These are phyloP conservation scores for Trichogramma pretiosum DNA, from an alignment of 1,140 invertebrate species.

Conservation along the genomic window DNA sequence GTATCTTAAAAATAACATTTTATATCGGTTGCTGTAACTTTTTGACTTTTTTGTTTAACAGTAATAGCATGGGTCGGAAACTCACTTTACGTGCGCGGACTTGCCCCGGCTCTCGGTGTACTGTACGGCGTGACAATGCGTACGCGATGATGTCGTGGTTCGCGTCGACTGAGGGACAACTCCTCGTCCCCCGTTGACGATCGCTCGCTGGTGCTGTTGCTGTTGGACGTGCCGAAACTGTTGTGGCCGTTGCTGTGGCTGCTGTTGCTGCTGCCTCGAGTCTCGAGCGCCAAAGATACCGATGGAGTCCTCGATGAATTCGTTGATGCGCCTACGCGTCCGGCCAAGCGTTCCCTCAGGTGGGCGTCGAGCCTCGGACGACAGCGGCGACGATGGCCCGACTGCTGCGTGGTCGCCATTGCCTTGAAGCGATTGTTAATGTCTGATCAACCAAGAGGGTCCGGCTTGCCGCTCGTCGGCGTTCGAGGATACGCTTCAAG, in stretches of 20 bases:
- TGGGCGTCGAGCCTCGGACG: conserved; percentile 28
- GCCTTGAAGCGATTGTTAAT: background rate
- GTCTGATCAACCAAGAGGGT: conserved; percentile 3
- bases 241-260: conserved; percentile 21
- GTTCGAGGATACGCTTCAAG: too few species aligned
- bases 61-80: too few species aligned
- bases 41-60: too few species aligned
- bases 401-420: conserved; percentile 14
- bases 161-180: too few species aligned
- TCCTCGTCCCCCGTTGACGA: background rate
- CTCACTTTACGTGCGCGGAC: conserved; percentile 45
- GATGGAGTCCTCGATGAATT: conserved; percentile 59
- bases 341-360: conserved; percentile 42
- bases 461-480: too few species aligned
- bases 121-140: background rate
- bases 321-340: conserved; percentile 55
- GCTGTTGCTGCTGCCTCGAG: conserved; percentile 29
- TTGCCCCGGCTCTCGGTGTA: conserved; percentile 33
- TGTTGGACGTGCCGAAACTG: conserved; percentile 24
- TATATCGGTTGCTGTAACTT: too few species aligned
- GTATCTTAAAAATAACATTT: too few species aligned
- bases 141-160: too few species aligned
- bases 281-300: conserved; percentile 53
- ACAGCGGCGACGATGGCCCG: conserved; percentile 21
- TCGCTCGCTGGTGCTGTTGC: conserved; percentile 23